Conservation (phyloP, 2,797 vertebrate species). For the Oreonectes daqikongensis region DNA sequence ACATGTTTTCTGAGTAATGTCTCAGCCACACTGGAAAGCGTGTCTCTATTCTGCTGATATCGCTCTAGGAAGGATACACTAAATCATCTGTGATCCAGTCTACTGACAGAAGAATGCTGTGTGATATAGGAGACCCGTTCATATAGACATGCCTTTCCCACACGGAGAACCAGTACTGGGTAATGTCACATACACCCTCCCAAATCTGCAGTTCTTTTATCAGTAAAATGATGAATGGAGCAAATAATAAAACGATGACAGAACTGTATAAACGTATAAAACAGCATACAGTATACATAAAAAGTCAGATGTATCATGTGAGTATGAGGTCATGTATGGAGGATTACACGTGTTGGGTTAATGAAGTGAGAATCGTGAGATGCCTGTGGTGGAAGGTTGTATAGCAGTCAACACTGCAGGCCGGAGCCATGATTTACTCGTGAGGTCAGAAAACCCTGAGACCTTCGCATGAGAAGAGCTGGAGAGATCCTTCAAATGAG, state of each 20-base stretch:
- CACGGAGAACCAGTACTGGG: conserved; percentile 11
- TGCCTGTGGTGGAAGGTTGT: background rate
- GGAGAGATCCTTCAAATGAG: conserved; percentile 10
- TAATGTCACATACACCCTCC: conserved; percentile 18
- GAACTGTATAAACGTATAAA: background rate
- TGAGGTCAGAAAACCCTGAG: conserved; percentile 13
- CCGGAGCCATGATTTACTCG: conserved; percentile 2
- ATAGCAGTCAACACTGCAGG: background rate
- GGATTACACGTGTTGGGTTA: background rate
- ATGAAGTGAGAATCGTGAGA: background rate
- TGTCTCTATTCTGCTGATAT: background rate
- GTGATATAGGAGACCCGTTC: conserved; percentile 21
- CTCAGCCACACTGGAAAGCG: background rate
- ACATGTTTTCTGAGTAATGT: conserved; percentile 1
- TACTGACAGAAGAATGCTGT: conserved; percentile 9
- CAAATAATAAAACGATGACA: background rate
- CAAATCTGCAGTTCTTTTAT: conserved; percentile 3
- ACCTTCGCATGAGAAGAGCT: conserved; percentile 14
- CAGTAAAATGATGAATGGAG: conserved; percentile 52
- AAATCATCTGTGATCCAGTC: conserved; percentile 25
- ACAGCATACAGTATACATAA: background rate
- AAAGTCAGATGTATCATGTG: background rate
- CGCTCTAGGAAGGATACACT: conserved; percentile 13
- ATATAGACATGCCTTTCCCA: conserved; percentile 32
- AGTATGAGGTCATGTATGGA: no score